Conservation (phyloP, 2,113 vertebrate species). For the Pelodiscus sinensis region DNA sequence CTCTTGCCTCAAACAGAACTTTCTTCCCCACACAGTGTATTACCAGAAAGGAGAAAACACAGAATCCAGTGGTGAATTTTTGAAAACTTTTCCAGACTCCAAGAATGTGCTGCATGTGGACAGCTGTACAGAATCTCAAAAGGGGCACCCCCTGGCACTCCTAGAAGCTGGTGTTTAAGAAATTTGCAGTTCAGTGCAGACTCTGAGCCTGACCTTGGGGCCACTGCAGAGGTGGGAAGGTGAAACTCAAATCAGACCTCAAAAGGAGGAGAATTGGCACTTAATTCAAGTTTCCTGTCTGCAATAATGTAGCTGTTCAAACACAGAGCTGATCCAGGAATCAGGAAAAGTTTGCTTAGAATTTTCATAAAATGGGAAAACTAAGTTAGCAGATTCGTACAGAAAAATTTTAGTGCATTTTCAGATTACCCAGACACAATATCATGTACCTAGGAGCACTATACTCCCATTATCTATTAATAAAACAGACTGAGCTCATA, state of each 20-base stretch:
- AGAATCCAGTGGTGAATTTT: constrained; percentile 3
- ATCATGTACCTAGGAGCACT: neutral
- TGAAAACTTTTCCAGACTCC: constrained; percentile 36
- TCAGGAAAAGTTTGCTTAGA: constrained; percentile 32
- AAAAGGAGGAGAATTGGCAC: neutral
- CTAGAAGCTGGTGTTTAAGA: constrained; percentile 72
- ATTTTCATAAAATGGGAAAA: constrained; percentile 57
- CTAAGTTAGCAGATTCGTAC: constrained; percentile 52
- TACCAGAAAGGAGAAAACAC: neutral
- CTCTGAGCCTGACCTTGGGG: neutral
- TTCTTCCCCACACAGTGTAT: too few species aligned
- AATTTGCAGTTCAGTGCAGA: constrained; percentile 52
- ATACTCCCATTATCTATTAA: neutral
- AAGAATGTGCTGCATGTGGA: constrained; percentile 46
- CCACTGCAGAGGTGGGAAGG: neutral
- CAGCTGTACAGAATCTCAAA: constrained; percentile 28
- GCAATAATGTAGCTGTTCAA: constrained; percentile 40
- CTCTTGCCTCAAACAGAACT: too few species aligned
- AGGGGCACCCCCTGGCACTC: constrained; percentile 41
- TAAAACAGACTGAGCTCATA: constrained; percentile 31
- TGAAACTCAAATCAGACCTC: neutral
- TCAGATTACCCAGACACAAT: neutral
- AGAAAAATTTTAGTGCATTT: constrained; percentile 50
- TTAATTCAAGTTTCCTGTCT: constrained; percentile 39
- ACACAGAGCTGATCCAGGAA: neutral